A percentile compares a stretch with the other conserved stretches of the same genome.
Conservation (phyloP, 2,797 vertebrate species). For the Sparus aurata region DNA sequence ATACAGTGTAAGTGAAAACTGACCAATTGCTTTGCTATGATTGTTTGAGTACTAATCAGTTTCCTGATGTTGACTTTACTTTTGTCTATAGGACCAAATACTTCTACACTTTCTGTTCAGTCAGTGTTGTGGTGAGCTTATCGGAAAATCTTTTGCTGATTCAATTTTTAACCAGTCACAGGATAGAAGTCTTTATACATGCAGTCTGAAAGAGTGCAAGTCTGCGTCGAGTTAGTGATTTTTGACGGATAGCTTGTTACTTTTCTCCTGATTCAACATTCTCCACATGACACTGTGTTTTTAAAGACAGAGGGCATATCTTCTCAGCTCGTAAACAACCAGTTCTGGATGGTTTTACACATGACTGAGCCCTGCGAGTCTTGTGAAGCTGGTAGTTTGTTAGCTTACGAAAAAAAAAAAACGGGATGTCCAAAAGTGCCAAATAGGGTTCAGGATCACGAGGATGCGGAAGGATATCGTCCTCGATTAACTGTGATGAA, state of each 20-base stretch:
- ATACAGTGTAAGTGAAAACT: conserved; percentile 73
- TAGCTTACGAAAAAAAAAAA: conserved; percentile 15
- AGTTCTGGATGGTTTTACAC: conserved; percentile 37
- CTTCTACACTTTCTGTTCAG: conserved; percentile 64
- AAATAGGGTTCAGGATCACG: conserved; percentile 61
- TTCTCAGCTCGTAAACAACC: conserved; percentile 45
- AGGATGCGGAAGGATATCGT: conserved; percentile 33
- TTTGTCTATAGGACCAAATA: conserved; percentile 73
- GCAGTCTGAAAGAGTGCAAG: conserved; percentile 28
- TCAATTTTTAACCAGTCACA: conserved; percentile 46
- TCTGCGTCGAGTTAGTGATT: conserved; percentile 33
- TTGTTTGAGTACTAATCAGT: conserved; percentile 69
- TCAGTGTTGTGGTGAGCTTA: conserved; percentile 76
- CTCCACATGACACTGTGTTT: conserved; percentile 68
- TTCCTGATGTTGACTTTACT: conserved; percentile 66
- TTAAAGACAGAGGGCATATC: conserved; percentile 43
- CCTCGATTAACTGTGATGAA: conserved; percentile 64
- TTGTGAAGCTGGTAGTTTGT: conserved; percentile 47
- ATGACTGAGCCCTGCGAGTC: conserved; percentile 26
- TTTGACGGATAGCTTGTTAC: conserved; percentile 38
- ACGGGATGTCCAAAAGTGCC: conserved; percentile 74
- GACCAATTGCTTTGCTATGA: conserved; percentile 71
- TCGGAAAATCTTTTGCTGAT: conserved; percentile 52
- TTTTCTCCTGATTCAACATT: conserved; percentile 46
- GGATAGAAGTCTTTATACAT: conserved; percentile 42